A percentile compares a stretch with the other conserved stretches of the same genome.
phyloP scores from a whole-genome alignment of 2,797 vertebrate genomes.

The Iguana delicatissima region DNA sequence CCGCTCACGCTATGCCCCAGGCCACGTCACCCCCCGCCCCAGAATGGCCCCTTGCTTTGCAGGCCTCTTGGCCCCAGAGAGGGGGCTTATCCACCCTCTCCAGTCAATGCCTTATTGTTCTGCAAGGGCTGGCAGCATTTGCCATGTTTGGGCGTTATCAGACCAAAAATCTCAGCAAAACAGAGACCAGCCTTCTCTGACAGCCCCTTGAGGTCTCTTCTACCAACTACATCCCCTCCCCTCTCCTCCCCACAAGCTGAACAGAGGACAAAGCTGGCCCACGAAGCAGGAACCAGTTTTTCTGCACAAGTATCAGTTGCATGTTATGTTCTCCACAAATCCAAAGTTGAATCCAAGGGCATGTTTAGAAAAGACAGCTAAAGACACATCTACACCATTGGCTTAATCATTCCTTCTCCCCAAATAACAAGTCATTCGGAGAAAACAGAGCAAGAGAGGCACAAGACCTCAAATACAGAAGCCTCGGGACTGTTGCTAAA shows the following conservation, averaged over 20 bases:
- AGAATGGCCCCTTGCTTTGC: neutral
- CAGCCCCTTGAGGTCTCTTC: neutral
- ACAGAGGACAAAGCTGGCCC: neutral
- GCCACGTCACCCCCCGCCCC: neutral
- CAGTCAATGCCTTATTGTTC: neutral
- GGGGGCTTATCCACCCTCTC: neutral
- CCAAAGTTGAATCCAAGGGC: neutral
- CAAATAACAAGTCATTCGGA: neutral
- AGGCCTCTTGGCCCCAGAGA: neutral
- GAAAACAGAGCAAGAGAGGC: neutral
- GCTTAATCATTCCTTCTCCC: neutral
- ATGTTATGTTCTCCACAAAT: no score
- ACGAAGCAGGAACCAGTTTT: neutral
- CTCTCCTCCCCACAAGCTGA: neutral
- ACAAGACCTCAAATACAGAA: neutral
- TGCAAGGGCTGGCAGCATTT: neutral
- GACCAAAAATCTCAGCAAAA: neutral
- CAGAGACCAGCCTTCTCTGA: neutral
- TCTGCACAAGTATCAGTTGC: neutral
- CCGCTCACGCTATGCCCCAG: no score
- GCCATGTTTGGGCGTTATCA: neutral
- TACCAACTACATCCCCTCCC: neutral
- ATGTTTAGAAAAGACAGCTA: no score
- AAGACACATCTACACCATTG: neutral
- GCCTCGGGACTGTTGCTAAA: neutral